A percentile compares a stretch with the other conserved stretches of the same genome.
Evolutionary conservation across 2,888 invertebrate species (phyloP).

Genomic region (Nymphalis urticae): DNA sequence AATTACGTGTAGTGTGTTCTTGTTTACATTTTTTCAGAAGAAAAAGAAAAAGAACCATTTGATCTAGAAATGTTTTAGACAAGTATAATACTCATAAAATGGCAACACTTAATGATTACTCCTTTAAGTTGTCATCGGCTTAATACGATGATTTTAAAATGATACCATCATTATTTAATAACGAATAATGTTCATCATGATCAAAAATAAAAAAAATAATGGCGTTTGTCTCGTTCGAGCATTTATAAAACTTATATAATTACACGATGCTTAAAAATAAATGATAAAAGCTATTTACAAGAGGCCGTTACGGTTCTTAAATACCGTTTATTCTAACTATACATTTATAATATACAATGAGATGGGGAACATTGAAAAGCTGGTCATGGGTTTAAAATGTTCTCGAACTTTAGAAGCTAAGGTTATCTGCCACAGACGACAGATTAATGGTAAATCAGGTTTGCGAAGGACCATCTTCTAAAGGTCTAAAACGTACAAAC

Average conservation of each 20-base stretch:
- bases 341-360: constrained; percentile 71
- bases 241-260: constrained; percentile 43
- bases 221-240: constrained; percentile 46
- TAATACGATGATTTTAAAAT: constrained; percentile 19
- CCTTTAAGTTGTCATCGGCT: not conserved
- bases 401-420: constrained; percentile 63
- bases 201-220: constrained; percentile 42
- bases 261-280: constrained; percentile 49
- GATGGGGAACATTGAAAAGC: constrained; percentile 33
- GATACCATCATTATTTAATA: constrained; percentile 35
- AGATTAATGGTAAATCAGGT: constrained; percentile 75
- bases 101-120: constrained; percentile 34
- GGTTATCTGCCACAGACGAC: constrained; percentile 64
- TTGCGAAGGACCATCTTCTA: constrained; percentile 80
- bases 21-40: constrained; percentile 6
- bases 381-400: constrained; percentile 1
- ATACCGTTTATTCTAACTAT: constrained; percentile 58
- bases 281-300: constrained; percentile 70
- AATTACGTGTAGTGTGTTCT: constrained; percentile 2
- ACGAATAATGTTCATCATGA: constrained; percentile 19
- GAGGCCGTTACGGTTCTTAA: constrained; percentile 62
- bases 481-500: constrained; percentile 90
- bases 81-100: constrained; percentile 32
- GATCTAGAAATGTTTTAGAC: constrained; percentile 28
- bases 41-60: constrained; percentile 22